phyloP scores from a whole-genome alignment of 2,113 vertebrate genomes.

The Pogona vitticeps region DNA sequence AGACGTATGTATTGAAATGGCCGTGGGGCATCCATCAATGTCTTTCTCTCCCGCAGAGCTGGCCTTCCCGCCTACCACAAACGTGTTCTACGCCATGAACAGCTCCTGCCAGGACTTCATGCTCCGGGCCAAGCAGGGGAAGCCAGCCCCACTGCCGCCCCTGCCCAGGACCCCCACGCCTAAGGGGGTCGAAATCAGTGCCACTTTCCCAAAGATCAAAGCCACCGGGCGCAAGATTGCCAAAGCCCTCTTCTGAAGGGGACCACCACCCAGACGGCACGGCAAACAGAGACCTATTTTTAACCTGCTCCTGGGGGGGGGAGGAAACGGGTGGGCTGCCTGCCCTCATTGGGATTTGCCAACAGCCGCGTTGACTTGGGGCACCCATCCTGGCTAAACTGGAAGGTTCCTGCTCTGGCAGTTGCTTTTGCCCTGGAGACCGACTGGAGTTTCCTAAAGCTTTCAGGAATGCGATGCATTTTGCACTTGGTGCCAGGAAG shows the following conservation, averaged over 20 bases:
- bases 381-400: too few species aligned
- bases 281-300: too few species aligned
- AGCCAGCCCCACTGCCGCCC: constrained; percentile 45
- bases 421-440: not conserved
- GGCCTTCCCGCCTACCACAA: constrained; percentile 84
- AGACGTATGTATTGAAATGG: too few species aligned
- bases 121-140: constrained; percentile 71
- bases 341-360: not conserved
- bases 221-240: constrained; percentile 87
- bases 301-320: too few species aligned
- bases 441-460: not conserved
- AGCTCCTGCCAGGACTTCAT: constrained; percentile 87
- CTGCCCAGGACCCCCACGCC: constrained; percentile 58
- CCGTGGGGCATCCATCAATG: not conserved
- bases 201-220: constrained; percentile 89
- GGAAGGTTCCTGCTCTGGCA: too few species aligned
- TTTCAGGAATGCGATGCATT: not conserved
- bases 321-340: too few species aligned
- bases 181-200: constrained; percentile 51
- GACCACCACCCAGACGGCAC: too few species aligned
- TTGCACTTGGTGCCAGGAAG: constrained; percentile 2
- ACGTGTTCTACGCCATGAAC: constrained; percentile 92
- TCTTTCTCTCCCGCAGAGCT: constrained; percentile 71
- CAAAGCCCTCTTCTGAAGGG: constrained; percentile 68
- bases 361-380: not conserved